Evolutionary conservation across 2,888 invertebrate genomes (phyloP).

Genomic region (Therioaphis trifolii): DNA sequence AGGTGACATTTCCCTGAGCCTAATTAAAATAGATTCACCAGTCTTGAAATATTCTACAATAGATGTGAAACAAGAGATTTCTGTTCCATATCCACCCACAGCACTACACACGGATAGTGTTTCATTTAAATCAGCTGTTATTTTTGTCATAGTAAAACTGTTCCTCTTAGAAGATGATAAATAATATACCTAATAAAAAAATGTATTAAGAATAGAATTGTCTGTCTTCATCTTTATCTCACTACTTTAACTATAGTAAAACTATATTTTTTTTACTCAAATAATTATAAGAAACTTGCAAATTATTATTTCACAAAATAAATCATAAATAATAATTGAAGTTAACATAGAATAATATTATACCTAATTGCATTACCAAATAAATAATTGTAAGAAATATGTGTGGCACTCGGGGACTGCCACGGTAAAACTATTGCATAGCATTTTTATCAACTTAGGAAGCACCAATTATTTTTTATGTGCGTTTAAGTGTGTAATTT

Average conservation of each 20-base stretch:
- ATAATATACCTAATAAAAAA: conserved; percentile 55
- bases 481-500: too few species aligned
- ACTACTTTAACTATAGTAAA: background rate
- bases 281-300: background rate
- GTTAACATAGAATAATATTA: background rate
- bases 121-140: conserved; percentile 39
- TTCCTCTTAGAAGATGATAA: conserved; percentile 50
- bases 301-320: background rate
- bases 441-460: too few species aligned
- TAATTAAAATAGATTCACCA: conserved; percentile 52
- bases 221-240: background rate
- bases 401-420: too few species aligned
- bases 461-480: too few species aligned
- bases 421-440: too few species aligned
- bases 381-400: too few species aligned
- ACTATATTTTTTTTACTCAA: background rate
- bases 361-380: background rate
- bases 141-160: conserved; percentile 47
- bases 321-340: background rate
- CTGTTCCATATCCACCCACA: conserved; percentile 35
- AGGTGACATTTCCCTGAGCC: conserved; percentile 40
- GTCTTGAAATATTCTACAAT: conserved; percentile 45
- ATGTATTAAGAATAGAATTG: background rate
- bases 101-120: conserved; percentile 51
- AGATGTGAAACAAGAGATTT: conserved; percentile 55